phyloP scores from a whole-genome alignment of 1,140 invertebrate genomes.

The Drosophila novamexicana region DNA sequence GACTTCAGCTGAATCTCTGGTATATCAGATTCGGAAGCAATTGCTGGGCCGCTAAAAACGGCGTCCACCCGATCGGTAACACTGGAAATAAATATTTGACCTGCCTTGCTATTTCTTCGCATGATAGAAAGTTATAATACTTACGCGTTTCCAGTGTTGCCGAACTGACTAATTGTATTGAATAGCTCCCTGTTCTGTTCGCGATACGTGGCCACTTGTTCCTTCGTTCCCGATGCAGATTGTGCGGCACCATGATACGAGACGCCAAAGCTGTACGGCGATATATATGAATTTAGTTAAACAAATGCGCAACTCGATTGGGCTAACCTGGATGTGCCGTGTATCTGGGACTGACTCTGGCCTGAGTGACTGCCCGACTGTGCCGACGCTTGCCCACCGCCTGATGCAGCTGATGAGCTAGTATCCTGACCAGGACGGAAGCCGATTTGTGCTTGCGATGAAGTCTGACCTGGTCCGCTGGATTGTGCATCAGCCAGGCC shows the following conservation, averaged over 20 bases:
- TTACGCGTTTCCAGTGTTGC: slow-evolving; percentile 68
- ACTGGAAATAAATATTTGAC: slow-evolving; percentile 34
- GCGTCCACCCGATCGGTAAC: slow-evolving; percentile 79
- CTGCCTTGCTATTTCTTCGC: background rate
- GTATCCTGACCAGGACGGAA: slow-evolving; percentile 89
- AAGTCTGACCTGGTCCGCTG: slow-evolving; percentile 91
- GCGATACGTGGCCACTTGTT: slow-evolving; percentile 84
- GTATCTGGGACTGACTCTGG: slow-evolving; percentile 91
- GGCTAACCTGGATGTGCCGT: slow-evolving; percentile 87
- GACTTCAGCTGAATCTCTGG: slow-evolving; percentile 71
- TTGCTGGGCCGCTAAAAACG: slow-evolving; percentile 68
- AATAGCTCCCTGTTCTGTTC: slow-evolving; percentile 84
- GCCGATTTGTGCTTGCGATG: slow-evolving; percentile 93
- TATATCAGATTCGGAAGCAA: slow-evolving; percentile 71
- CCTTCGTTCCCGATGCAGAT: slow-evolving; percentile 89
- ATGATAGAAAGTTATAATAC: slow-evolving; percentile 18
- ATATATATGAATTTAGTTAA: background rate
- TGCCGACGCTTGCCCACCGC: slow-evolving; percentile 90
- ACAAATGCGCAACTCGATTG: slow-evolving; percentile 57
- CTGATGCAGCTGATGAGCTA: slow-evolving; percentile 85
- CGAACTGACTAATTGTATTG: slow-evolving; percentile 83
- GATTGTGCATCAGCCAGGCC: slow-evolving; percentile 93
- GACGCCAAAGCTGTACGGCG: slow-evolving; percentile 87
- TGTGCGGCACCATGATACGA: slow-evolving; percentile 92
- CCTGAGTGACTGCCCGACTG: slow-evolving; percentile 90